Evolutionary conservation across 2,113 vertebrate genomes (phyloP).

Genomic region (Peromyscus polionotus): DNA sequence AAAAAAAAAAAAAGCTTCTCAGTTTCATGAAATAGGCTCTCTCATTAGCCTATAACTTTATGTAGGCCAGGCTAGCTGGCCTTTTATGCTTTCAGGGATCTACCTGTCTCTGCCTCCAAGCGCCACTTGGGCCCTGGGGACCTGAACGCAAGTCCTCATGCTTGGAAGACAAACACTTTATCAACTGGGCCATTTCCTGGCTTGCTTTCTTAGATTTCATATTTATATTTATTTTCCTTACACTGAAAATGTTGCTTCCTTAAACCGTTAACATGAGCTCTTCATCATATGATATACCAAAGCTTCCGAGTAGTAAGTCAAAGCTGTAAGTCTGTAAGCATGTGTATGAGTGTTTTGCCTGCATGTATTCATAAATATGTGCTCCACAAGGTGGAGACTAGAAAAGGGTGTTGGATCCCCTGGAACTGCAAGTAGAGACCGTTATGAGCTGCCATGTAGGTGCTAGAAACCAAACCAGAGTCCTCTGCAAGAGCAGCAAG

Average conservation of each 20-base stretch:
- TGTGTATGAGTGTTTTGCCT: not conserved
- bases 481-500: too few species aligned
- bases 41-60: not conserved
- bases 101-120: not conserved
- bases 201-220: not conserved
- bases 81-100: not conserved
- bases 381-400: too few species aligned
- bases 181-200: not conserved
- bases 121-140: not conserved
- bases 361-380: too few species aligned
- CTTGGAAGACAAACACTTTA: not conserved
- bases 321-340: too few species aligned
- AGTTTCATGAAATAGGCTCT: not conserved
- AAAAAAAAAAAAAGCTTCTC: too few species aligned
- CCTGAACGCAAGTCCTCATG: not conserved
- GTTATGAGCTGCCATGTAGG: too few species aligned
- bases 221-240: not conserved
- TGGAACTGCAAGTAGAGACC: too few species aligned
- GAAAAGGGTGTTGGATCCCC: too few species aligned
- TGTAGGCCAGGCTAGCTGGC: not conserved
- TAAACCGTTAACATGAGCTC: not conserved
- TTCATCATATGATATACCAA: not conserved
- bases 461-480: not conserved
- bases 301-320: too few species aligned
- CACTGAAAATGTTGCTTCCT: not conserved